These are phyloP conservation scores for Pseudanteris insignis DNA, from an alignment of 2,888 invertebrate species.

Conservation along the genomic window DNA sequence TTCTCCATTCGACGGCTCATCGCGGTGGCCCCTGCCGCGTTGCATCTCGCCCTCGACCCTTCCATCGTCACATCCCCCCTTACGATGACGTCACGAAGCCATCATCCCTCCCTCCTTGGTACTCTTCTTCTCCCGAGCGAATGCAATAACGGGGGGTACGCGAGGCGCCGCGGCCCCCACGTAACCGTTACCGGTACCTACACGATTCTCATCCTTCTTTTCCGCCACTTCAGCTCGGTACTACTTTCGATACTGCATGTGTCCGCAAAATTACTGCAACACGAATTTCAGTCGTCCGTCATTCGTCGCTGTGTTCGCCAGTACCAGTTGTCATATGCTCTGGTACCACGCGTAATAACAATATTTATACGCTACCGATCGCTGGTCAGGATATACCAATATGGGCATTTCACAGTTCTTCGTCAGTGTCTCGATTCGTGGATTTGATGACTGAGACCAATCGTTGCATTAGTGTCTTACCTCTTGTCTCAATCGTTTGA, in stretches of 20 bases:
- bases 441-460: too few relatives aligned
- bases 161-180: conserved; percentile 40
- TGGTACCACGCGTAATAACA: neutral
- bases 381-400: too few relatives aligned
- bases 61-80: conserved; percentile 47
- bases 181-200: conserved; percentile 48
- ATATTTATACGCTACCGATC: too few relatives aligned
- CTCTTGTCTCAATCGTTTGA: neutral
- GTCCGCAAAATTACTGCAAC: conserved; percentile 62
- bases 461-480: too few relatives aligned
- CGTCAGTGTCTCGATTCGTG: too few relatives aligned
- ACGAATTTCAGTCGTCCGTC: conserved; percentile 59
- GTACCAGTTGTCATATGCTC: neutral
- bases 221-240: conserved; percentile 46
- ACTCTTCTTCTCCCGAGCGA: conserved; percentile 48
- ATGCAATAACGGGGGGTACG: conserved; percentile 4
- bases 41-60: conserved; percentile 49
- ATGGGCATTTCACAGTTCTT: too few relatives aligned
- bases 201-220: conserved; percentile 47
- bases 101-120: conserved; percentile 46
- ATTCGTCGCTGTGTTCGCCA: conserved; percentile 48
- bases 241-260: conserved; percentile 60
- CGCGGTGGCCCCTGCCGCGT: conserved; percentile 31
- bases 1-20: conserved; percentile 42
- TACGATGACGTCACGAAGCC: conserved; percentile 46